Percentiles rank a stretch among this genome's conserved stretches.
Conservation (phyloP, 2,113 vertebrate species). For the Lagopus leucura region DNA sequence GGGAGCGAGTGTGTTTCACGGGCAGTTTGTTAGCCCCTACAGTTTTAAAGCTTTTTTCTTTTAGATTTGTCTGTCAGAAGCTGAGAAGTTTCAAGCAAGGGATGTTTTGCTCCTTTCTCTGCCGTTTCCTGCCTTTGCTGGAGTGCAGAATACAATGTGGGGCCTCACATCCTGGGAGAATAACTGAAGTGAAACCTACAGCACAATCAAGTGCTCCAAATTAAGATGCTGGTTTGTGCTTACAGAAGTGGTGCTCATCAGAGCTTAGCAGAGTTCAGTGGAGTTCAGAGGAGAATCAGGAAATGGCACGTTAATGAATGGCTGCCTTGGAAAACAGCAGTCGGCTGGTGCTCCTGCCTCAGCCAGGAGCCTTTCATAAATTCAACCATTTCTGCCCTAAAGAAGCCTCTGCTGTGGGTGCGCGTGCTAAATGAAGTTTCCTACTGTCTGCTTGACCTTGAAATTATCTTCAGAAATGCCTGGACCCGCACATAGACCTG, state of each 20-base stretch:
- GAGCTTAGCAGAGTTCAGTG: slow-evolving; percentile 49
- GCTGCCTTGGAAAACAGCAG: slow-evolving; percentile 45
- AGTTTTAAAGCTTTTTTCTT: background rate
- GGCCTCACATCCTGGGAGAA: background rate
- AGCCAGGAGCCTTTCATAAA: slow-evolving; percentile 13
- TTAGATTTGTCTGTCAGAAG: background rate
- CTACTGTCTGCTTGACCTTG: background rate
- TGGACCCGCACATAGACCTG: background rate
- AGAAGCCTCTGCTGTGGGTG: background rate
- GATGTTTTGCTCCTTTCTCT: background rate
- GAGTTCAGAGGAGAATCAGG: slow-evolving; percentile 37
- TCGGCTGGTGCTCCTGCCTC: background rate
- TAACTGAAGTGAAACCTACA: slow-evolving; percentile 24
- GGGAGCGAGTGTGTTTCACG: background rate
- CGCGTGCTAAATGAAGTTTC: background rate
- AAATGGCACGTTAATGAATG: slow-evolving; percentile 34
- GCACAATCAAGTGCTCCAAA: background rate
- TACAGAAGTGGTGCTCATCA: slow-evolving; percentile 32
- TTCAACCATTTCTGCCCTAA: slow-evolving; percentile 20
- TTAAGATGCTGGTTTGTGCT: slow-evolving; percentile 49
- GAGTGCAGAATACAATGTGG: background rate
- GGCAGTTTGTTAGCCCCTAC: background rate
- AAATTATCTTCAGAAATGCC: background rate
- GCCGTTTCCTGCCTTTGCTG: background rate
- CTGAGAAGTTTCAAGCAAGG: background rate